phyloP scores from a whole-genome alignment of 2,888 invertebrate species.

The Torymus tubicola region DNA sequence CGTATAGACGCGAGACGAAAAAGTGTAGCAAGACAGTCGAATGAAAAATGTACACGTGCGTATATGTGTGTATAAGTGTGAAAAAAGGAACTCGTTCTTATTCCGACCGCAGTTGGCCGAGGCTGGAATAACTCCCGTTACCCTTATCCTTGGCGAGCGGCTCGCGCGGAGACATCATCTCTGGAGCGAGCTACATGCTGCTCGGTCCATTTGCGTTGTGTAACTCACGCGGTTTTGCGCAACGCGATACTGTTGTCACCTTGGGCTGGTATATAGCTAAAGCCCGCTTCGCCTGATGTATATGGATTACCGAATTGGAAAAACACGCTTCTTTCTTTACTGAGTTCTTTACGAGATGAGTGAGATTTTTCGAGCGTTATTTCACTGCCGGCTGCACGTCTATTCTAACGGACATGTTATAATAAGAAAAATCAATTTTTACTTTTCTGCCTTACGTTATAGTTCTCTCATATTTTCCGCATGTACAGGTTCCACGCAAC shows the following conservation, averaged over 20 bases:
- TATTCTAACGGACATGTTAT: no score
- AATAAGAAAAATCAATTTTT: no score
- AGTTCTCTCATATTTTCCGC: no score
- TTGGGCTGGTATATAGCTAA: not conserved
- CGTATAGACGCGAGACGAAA: no score
- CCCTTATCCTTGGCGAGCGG: conserved; percentile 7
- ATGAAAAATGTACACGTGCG: no score
- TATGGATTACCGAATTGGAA: conserved; percentile 9
- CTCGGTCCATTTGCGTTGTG: not conserved
- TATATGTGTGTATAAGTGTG: not conserved
- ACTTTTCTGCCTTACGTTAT: no score
- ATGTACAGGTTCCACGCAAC: no score
- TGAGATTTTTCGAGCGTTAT: no score
- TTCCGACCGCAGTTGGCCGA: not conserved
- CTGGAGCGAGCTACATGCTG: not conserved
- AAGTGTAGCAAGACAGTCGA: no score
- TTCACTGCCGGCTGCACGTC: no score
- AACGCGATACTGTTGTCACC: conserved; percentile 10
- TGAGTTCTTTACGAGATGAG: no score
- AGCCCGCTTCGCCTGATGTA: not conserved
- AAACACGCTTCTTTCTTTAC: not conserved
- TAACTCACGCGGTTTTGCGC: conserved; percentile 2
- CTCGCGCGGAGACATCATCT: no score
- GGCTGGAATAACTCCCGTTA: not conserved
- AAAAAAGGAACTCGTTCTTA: not conserved